These are phyloP conservation scores for Cacoxenus indagator DNA, from an alignment of 2,888 invertebrate species.

Conservation along the genomic window DNA sequence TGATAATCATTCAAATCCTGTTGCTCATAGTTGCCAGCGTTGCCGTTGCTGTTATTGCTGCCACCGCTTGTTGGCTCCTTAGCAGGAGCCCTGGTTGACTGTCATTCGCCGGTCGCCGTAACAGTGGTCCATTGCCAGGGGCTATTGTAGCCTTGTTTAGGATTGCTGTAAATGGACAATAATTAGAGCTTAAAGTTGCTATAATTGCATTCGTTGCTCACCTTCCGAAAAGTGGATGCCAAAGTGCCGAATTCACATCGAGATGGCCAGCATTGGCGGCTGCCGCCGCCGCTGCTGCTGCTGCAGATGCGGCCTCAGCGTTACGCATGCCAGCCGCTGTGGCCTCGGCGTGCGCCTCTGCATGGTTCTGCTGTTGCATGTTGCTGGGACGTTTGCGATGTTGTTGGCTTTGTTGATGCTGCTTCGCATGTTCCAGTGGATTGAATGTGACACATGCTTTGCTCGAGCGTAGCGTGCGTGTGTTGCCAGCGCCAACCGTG, in stretches of 20 bases:
- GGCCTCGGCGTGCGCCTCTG: neutral
- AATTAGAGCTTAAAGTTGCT: neutral
- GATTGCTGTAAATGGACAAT: conserved; percentile 54
- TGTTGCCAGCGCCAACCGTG: conserved; percentile 34
- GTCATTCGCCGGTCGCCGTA: conserved; percentile 75
- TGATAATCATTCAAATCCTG: conserved; percentile 33
- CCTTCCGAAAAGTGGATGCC: conserved; percentile 91
- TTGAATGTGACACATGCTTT: conserved; percentile 50
- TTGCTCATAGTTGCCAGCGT: conserved; percentile 21
- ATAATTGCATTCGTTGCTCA: no score
- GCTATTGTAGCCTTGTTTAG: conserved; percentile 71
- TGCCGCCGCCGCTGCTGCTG: conserved; percentile 39
- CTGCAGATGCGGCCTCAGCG: conserved; percentile 66
- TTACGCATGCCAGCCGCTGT: neutral
- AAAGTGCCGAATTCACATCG: conserved; percentile 79
- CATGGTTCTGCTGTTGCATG: conserved; percentile 54
- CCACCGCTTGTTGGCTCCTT: conserved; percentile 63
- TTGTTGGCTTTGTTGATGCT: conserved; percentile 51
- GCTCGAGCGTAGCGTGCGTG: conserved; percentile 48
- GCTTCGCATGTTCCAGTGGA: conserved; percentile 48
- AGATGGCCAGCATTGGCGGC: conserved; percentile 70
- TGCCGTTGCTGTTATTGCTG: conserved; percentile 29
- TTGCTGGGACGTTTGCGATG: conserved; percentile 54
- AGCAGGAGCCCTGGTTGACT: conserved; percentile 69
- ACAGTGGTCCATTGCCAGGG: conserved; percentile 76